These are phyloP conservation scores for Eustalomyia histrio DNA, from an alignment of 2,888 invertebrate genomes.

Conservation along the genomic window DNA sequence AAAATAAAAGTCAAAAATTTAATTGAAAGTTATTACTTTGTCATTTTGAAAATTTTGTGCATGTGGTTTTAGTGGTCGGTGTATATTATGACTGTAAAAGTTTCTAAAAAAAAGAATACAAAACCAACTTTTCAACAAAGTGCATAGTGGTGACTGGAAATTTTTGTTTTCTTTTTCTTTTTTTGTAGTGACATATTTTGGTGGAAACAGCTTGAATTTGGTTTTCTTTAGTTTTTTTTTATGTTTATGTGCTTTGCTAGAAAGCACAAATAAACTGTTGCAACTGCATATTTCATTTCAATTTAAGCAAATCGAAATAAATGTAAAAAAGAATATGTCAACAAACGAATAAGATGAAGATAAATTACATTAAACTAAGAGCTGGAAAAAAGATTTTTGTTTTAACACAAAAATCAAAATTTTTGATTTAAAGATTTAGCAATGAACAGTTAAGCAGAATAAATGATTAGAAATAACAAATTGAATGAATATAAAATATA, in stretches of 20 bases:
- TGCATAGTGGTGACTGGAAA: background rate
- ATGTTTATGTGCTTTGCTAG: background rate
- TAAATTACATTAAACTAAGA: background rate
- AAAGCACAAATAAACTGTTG: background rate
- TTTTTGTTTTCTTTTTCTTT: no score
- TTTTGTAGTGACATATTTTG: background rate
- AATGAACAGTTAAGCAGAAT: no score
- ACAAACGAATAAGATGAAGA: background rate
- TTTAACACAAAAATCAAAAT: no score
- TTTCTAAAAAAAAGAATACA: background rate
- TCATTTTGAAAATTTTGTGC: constrained; percentile 1
- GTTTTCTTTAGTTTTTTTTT: background rate
- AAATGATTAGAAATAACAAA: no score
- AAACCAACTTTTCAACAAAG: constrained; percentile 11
- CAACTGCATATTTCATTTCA: background rate
- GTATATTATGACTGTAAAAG: constrained; percentile 1
- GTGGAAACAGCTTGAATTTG: background rate
- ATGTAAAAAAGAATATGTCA: background rate
- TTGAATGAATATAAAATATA: no score
- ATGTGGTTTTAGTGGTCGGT: constrained; percentile 26
- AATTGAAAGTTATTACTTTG: constrained; percentile 18
- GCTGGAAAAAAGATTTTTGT: no score
- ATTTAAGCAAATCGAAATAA: background rate
- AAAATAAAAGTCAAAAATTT: constrained; percentile 1
- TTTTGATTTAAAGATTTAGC: no score